These are phyloP conservation scores for Mechanitis messenoides DNA, from an alignment of 2,888 invertebrate species.

Conservation along the genomic window DNA sequence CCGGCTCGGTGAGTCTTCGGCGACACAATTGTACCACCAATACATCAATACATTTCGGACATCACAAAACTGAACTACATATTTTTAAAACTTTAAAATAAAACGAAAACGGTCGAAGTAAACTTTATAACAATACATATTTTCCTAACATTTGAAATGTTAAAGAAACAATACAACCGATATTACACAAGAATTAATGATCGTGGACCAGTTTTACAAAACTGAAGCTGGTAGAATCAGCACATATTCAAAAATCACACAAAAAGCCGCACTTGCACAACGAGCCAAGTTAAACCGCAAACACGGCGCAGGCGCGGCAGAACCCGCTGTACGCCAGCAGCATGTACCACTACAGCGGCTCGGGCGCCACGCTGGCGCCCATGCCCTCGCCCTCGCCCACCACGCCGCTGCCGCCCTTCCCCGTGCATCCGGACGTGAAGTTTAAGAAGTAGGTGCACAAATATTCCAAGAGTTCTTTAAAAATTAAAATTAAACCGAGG, in stretches of 20 bases:
- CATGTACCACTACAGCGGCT: constrained; percentile 74
- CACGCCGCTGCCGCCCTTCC: constrained; percentile 77
- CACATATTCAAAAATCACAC: not conserved
- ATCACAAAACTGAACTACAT: no score
- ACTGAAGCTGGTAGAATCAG: not conserved
- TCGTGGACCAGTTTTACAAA: no score
- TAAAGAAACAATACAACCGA: no score
- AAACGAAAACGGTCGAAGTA: no score
- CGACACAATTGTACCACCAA: no score
- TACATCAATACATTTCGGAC: no score
- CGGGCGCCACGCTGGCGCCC: constrained; percentile 58
- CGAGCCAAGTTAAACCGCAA: constrained; percentile 22
- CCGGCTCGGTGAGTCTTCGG: constrained; percentile 57
- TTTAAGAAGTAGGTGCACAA: constrained; percentile 77
- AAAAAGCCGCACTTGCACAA: no score
- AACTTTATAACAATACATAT: no score
- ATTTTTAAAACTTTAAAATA: no score
- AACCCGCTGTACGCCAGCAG: constrained; percentile 74
- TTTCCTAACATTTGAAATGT: no score
- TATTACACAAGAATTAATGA: no score
- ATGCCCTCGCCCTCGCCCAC: constrained; percentile 69
- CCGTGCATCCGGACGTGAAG: constrained; percentile 95
- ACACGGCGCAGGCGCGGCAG: constrained; percentile 65
- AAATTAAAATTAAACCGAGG: not conserved
- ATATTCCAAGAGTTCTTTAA: constrained; percentile 27